phyloP scores from a whole-genome alignment of 2,113 vertebrate genomes.

The Pelusios castaneus region DNA sequence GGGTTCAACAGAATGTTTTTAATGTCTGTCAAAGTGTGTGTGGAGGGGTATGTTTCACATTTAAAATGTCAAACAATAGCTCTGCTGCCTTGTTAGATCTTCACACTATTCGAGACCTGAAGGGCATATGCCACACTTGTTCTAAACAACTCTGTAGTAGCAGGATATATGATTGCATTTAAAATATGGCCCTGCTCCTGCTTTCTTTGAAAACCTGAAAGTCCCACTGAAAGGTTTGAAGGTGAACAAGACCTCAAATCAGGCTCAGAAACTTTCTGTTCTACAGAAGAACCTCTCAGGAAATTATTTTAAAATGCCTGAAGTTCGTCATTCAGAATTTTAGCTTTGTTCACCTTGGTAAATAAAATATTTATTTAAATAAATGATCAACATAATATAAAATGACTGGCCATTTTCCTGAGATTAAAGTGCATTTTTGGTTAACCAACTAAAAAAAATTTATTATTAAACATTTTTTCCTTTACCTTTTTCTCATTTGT shows the following conservation, averaged over 20 bases:
- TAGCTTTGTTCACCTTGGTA: background rate
- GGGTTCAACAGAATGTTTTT: background rate
- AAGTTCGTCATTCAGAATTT: background rate
- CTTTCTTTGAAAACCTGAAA: background rate
- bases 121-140: background rate
- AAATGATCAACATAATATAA: background rate
- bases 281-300: background rate
- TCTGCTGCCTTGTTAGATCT: background rate
- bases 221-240: background rate
- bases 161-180: background rate
- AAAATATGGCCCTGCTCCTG: background rate
- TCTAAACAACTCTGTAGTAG: background rate
- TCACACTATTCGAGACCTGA: background rate
- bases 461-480: background rate
- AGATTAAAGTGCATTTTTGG: slow-evolving; percentile 18
- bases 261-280: background rate
- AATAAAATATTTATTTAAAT: slow-evolving; percentile 8
- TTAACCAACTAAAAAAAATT: slow-evolving; percentile 19
- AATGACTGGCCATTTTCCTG: background rate
- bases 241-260: background rate
- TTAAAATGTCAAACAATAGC: background rate
- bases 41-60: background rate
- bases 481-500: background rate
- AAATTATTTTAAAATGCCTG: slow-evolving; percentile 6
- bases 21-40: background rate